Evolutionary conservation across 2,797 vertebrate species (phyloP), one percentile per base, ranked within the genome.

Genomic region (Lutjanus campechanus): DNA sequence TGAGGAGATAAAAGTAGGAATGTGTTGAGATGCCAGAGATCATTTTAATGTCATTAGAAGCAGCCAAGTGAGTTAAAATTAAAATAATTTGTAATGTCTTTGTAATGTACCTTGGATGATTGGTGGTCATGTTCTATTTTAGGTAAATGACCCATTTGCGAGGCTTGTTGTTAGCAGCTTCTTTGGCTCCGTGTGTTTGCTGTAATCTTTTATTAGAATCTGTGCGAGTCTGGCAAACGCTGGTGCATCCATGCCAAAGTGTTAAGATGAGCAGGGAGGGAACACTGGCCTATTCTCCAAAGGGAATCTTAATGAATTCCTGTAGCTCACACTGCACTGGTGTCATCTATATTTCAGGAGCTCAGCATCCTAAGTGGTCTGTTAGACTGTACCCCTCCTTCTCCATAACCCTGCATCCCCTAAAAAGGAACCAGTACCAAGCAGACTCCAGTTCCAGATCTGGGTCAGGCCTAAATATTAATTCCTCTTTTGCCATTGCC

Each of bases 271-370:
- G 74, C 61, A 49, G 16, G 20, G 49, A 63, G 36, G 25, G 17
- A 47, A 16, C 61, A 12, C 22, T 47, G 63, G 43, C 43, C 62
- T 6, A 22, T 69, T 87, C 82, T 82, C 82, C 71, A 73, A 73
- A 69, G 86, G 83, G 86, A 77, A 77, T 92, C 82, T 75, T 88
- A 89, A 91, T 91, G 77, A 89, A 87, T 89, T 73, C 80, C 83
- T 80, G 29, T 46, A 49, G 84, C 74, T 59, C 62, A 63, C 51
- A 29, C 73, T 76, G 79, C 40, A 2, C 82, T 51, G 73, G 54
- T 79, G 51, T 87, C 88, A 91, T 95, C 83, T 91, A 94, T 93
- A 90, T 95, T 95, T 93, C 74, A 94, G 49, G 65, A 88, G 69
- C 73, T 36, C 51, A 81, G 79, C 72, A 88, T 66, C 73, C 69